A percentile compares a stretch with the other conserved stretches of the same genome.
These are phyloP conservation scores for Bhutanitis thaidina DNA, from an alignment of 2,888 invertebrate genomes.

Conservation along the genomic window DNA sequence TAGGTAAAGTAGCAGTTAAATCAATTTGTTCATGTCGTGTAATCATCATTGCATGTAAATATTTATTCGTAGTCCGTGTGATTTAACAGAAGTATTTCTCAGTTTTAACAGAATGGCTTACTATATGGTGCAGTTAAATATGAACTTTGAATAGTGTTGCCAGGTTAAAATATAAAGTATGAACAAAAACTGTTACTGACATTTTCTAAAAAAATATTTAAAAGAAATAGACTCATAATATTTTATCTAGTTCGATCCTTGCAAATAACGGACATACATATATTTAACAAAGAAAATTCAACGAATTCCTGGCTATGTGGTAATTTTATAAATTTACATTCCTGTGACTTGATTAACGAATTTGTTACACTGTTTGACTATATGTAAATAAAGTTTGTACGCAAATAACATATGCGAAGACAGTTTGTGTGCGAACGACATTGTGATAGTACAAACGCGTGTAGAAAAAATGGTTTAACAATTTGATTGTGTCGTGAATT, in stretches of 20 bases:
- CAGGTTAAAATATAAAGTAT: neutral
- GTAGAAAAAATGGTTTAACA: constrained; percentile 47
- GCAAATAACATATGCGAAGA: neutral
- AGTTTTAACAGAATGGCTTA: neutral
- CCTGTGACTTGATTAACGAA: neutral
- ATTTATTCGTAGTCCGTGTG: neutral
- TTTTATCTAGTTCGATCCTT: too few relatives aligned
- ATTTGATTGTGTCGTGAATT: constrained; percentile 45
- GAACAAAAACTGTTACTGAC: too few relatives aligned
- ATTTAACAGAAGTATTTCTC: neutral
- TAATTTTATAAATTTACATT: neutral
- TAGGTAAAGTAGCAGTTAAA: neutral
- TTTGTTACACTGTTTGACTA: neutral
- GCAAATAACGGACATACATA: too few relatives aligned
- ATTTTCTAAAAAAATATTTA: too few relatives aligned
- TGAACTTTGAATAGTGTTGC: neutral
- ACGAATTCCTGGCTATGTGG: too few relatives aligned
- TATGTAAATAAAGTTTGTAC: neutral
- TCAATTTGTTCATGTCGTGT: too few relatives aligned
- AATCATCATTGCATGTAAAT: neutral
- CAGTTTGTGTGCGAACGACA: neutral
- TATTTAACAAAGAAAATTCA: too few relatives aligned
- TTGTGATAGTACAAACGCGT: constrained; percentile 53
- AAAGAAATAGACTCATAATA: too few relatives aligned
- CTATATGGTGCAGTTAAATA: constrained; percentile 2